phyloP scores from a whole-genome alignment of 2,888 invertebrate species.

The Arge pagana region DNA sequence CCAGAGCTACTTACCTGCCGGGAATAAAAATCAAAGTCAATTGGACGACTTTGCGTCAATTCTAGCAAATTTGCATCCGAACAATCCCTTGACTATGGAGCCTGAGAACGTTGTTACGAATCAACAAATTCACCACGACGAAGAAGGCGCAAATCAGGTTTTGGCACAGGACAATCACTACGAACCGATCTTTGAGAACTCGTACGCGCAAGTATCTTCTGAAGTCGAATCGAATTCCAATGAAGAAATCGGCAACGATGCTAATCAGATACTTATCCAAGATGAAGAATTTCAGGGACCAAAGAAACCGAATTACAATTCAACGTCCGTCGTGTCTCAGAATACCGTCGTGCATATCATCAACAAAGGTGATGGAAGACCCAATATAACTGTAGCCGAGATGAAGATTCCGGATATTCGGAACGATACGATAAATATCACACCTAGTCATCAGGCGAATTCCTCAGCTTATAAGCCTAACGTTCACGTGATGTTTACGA shows the following conservation, averaged over 20 bases:
- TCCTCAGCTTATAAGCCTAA: slow-evolving; percentile 33
- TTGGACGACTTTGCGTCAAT: slow-evolving; percentile 32
- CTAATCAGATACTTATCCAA: no score
- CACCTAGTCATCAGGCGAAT: slow-evolving; percentile 24
- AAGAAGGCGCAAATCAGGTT: no score
- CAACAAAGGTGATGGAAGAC: slow-evolving; percentile 40
- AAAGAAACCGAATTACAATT: slow-evolving; percentile 28
- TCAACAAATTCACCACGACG: no score
- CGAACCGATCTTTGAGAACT: no score
- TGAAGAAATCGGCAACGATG: slow-evolving; percentile 16
- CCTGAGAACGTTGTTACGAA: no score
- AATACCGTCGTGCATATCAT: slow-evolving; percentile 51
- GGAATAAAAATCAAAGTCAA: slow-evolving; percentile 13
- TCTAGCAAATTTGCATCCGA: slow-evolving; percentile 38
- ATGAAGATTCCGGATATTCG: no score
- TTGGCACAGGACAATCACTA: no score
- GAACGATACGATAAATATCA: no score
- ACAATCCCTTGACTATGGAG: slow-evolving; percentile 31
- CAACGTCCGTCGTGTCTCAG: slow-evolving; percentile 45
- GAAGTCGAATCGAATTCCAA: not conserved
- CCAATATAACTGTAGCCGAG: slow-evolving; percentile 37
- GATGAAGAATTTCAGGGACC: not conserved
- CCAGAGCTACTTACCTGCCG: slow-evolving; percentile 30
- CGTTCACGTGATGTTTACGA: slow-evolving; percentile 50
- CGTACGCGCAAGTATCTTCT: no score